A percentile compares a stretch with the other conserved stretches of the same genome.
Evolutionary conservation across 2,113 vertebrate genomes (phyloP).

Genomic region (Tychaedon coryphoeus): DNA sequence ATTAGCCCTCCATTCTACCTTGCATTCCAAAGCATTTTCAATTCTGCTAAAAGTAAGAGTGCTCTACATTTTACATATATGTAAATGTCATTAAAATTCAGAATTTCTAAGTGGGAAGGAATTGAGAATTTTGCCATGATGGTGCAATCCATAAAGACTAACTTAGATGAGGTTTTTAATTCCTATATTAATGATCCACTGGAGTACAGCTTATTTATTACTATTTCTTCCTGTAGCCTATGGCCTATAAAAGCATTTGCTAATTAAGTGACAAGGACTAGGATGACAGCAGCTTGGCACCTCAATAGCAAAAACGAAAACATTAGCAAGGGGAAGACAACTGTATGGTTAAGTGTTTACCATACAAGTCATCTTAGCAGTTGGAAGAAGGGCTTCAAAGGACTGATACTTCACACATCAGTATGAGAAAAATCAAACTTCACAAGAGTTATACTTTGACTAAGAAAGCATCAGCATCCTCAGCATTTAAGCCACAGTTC

Average conservation of each 20-base stretch:
- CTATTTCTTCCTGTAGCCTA: not conserved
- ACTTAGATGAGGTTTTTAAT: not conserved
- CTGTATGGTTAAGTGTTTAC: not conserved
- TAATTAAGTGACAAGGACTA: conserved; percentile 39
- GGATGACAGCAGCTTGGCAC: conserved; percentile 6
- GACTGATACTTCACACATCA: not conserved
- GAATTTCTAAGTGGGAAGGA: not conserved
- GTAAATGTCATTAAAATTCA: not conserved
- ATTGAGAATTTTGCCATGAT: not conserved
- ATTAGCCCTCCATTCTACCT: not conserved
- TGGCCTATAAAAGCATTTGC: not conserved
- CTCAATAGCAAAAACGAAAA: not conserved
- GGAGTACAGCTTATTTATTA: not conserved
- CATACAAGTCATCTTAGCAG: not conserved
- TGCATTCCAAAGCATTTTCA: not conserved
- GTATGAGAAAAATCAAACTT: not conserved
- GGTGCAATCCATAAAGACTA: not conserved
- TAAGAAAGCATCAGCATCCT: not conserved
- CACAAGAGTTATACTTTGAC: not conserved
- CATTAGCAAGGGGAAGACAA: not conserved
- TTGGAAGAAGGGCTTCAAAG: not conserved
- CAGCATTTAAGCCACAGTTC: not conserved
- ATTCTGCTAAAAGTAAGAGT: not conserved
- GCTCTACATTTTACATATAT: not conserved
- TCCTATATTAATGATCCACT: not conserved